Evolutionary conservation across 1,140 invertebrate species (phyloP).

Genomic region (Amyelois transitella): DNA sequence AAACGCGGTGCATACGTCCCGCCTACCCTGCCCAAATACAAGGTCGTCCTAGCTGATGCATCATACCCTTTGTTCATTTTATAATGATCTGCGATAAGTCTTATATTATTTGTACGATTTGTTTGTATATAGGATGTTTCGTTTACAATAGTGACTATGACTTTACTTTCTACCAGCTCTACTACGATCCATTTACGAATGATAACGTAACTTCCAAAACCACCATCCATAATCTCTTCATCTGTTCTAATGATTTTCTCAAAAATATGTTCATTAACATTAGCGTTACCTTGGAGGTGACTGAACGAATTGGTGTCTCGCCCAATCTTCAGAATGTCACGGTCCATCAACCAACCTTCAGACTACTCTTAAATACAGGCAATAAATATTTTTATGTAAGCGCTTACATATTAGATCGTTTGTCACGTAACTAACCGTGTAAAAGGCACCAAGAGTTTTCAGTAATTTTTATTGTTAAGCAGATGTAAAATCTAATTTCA

Average conservation of each 20-base stretch:
- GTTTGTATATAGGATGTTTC: no score
- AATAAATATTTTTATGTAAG: no score
- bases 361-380: slow-evolving; percentile 16
- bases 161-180: neutral
- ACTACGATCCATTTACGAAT: neutral
- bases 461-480: neutral
- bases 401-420: neutral
- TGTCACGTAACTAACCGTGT: slow-evolving; percentile 4
- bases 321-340: slow-evolving; percentile 41
- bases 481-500: neutral
- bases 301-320: slow-evolving; percentile 14
- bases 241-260: neutral
- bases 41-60: slow-evolving; percentile 44
- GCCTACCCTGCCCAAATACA: slow-evolving; percentile 40
- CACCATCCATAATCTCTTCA: neutral
- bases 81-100: neutral
- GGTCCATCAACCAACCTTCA: slow-evolving; percentile 27
- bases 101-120: no score
- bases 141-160: no score
- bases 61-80: slow-evolving; percentile 12
- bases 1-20: slow-evolving; percentile 51
- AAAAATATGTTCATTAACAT: neutral
- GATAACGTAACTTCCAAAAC: neutral
- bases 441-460: neutral
- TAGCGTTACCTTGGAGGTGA: slow-evolving; percentile 21